Base-by-base conservation (phyloP, 2,888 invertebrate genomes). In the Ypsolopha sequella region DNA sequence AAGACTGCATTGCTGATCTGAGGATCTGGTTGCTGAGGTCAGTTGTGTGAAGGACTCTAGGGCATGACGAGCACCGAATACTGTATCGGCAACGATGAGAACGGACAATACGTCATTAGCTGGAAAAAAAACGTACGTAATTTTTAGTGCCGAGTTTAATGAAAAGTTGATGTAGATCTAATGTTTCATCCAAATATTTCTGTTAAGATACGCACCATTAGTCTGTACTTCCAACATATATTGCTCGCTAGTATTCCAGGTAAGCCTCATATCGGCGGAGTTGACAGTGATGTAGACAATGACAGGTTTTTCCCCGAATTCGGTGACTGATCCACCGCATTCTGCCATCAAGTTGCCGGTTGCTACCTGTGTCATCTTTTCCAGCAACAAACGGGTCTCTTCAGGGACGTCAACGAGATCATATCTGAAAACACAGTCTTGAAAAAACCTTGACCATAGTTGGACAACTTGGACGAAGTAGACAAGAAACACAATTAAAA, bases 21-120 rank as follows among this genome's bases (percentile, higher is more conserved):
- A 64, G 56, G 57, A 69, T 24, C 24, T 24, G 24, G 24, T 24
- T 24, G 79, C 60, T 1, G 82, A 71, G 2, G 91, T 87, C 51
- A 95, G 72, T 61, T 95, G 95, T 1, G 89, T 89, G 46, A 95
- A 80, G 0, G 94, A 92, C 73, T 95, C 95, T 47, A 95, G 71
- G 0, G 88, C 94, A 63, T 95, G 93, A 0, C 95, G 88, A 0
- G 91, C 92, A 0, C 94, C 95, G 66, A 89, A 95, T 6, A 92
- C 89, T 0, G 91, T 92, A 39, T 76, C 74, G 0, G 91, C 90
- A 24, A 70, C 69, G 38, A 93, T 88, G 35, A 84, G 80, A 0
- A 90, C 89, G 50, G 76, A 76, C 4, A 24, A 24, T 38, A 51
- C 14, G 24, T 38, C 48, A 24, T 36, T 46, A n/a, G 39, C 39